Evolutionary conservation across 2,113 vertebrate species (phyloP), one percentile per base, ranked within the genome.

Genomic region (Mionectes macconnelli): DNA sequence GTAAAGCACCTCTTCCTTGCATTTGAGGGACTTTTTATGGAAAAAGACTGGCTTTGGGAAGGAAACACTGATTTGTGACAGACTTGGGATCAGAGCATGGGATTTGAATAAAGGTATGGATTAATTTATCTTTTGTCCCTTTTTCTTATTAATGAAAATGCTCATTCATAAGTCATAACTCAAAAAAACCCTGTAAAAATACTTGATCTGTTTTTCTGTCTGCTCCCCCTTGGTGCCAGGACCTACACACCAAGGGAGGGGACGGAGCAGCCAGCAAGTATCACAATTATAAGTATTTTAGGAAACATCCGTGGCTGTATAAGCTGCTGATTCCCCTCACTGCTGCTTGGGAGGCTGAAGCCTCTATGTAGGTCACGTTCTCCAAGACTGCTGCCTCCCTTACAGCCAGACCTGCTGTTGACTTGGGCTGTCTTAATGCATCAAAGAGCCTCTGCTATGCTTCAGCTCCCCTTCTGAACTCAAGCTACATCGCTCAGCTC

Each of bases 1-100:
- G 59, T 75, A 97, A 94, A 96, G 89, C 84, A 96, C 89, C 64
- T 94, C 96, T 97, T 97, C 96, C 97, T 97, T 96, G 92, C 92
- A 90, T 95, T 94, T 86, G 87, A 94, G 79, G 64, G 92, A 84
- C 72, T 84, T 97, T 97, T 91, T 84, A 56, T 2, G 8, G 84
- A 90, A 90, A 92, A 90, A 79, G 85, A 53, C 81, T 92, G 45
- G 60, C 49, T 90, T 70, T 87, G 74, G 59, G 75, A 94, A 79
- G 91, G 90, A 91, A 94, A 59, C 49, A 18, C 93, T 93, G 79
- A 89, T 94, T 81, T 87, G 85, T 89, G 84, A 82, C 62, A 94
- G 81, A 92, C 35, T 69, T 68, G 79, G 82, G 72, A 84, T 94
- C 91, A 77, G n/a, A 89, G 60, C 60, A 57, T 9, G 25, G 80